phyloP scores from a whole-genome alignment of 37 sponge, comb jelly and placozoan genomes.

The Mnemiopsis leidyi region DNA sequence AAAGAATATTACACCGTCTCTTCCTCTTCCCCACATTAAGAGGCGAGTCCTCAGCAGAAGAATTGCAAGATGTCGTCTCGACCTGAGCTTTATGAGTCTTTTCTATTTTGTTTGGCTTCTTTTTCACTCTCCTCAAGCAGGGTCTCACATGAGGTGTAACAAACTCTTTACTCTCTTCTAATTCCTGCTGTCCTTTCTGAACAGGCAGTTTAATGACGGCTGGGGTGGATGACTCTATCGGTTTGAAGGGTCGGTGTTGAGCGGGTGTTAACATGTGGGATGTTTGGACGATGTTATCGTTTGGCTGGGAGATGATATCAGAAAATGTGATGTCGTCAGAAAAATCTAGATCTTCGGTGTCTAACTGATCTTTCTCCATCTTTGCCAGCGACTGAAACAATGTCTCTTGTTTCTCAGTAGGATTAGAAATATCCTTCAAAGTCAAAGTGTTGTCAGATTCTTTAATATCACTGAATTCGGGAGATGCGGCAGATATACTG shows the following conservation, averaged over 20 bases:
- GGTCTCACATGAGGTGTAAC: background rate
- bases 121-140: background rate
- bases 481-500: background rate
- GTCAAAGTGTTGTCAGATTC: no score
- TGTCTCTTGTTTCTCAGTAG: no score
- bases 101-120: background rate
- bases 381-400: conserved; percentile 11
- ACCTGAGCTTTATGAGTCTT: no score
- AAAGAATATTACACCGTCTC: conserved; percentile 24
- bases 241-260: background rate
- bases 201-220: background rate
- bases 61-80: no score
- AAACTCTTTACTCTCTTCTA: background rate
- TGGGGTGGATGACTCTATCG: background rate
- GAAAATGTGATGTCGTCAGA: background rate
- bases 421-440: no score
- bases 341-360: background rate
- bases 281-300: background rate
- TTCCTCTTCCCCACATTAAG: conserved; percentile 3
- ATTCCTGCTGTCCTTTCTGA: background rate
- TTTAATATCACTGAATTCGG: no score
- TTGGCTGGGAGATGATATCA: background rate
- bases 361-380: background rate
- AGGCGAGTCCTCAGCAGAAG: background rate
- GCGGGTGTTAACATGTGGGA: background rate